Evolutionary conservation across 2,888 invertebrate species (phyloP).

Genomic region (Pollenia angustigena): DNA sequence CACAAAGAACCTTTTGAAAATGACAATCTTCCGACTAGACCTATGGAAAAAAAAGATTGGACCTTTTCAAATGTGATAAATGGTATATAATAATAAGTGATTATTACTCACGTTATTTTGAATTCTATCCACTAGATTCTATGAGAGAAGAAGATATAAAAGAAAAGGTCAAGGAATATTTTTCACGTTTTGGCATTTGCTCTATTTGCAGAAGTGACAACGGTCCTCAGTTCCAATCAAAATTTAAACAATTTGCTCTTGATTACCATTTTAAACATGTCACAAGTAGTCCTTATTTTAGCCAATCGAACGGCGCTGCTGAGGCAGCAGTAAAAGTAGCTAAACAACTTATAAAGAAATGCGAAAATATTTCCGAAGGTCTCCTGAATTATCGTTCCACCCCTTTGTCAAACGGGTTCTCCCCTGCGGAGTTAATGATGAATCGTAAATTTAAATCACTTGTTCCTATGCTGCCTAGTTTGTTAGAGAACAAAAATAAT

Average conservation of each 20-base stretch:
- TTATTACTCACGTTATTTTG: conserved; percentile 54
- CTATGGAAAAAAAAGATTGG: conserved; percentile 54
- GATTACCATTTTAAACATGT: conserved; percentile 29
- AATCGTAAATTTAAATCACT: conserved; percentile 37
- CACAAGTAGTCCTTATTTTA: conserved; percentile 43
- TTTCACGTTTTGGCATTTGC: conserved; percentile 39
- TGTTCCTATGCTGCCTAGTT: conserved; percentile 25
- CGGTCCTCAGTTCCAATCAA: conserved; percentile 38
- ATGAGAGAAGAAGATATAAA: conserved; percentile 37
- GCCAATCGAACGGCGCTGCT: conserved; percentile 43
- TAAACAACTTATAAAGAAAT: conserved; percentile 45
- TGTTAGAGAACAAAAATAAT: background rate
- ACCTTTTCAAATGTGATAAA: conserved; percentile 47
- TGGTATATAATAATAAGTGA: conserved; percentile 61
- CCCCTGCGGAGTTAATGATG: conserved; percentile 47
- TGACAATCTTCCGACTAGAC: background rate
- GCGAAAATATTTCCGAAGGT: conserved; percentile 22
- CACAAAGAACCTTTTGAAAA: no score
- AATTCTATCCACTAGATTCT: conserved; percentile 16
- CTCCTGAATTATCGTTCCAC: conserved; percentile 44
- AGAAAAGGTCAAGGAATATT: conserved; percentile 20
- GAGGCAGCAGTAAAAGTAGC: no score
- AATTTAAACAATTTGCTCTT: conserved; percentile 41
- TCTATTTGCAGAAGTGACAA: conserved; percentile 42
- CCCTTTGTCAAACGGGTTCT: conserved; percentile 40